Base-by-base conservation (phyloP, 1,140 invertebrate species). In the Bradysia coprophila region DNA sequence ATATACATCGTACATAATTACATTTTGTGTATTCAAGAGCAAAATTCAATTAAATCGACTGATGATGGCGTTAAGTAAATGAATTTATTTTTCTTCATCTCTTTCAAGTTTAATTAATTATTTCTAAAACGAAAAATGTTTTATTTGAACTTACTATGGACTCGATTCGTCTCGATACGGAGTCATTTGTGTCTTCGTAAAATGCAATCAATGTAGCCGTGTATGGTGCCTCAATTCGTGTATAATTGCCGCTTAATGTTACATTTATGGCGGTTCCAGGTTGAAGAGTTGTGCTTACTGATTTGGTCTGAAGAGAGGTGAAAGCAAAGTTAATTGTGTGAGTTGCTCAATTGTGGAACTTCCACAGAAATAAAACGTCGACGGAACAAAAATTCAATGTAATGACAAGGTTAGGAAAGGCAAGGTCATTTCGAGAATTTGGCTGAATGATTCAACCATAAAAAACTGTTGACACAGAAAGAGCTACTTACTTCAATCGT, bases 261-360 rank as follows among this genome's bases (percentile, higher is more conserved):
- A 85, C 78, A 55, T 86, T 85, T 21, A 82, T 73, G 8, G 72
- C 82, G 0, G 81, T 85, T 24, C 80, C 81, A 4, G 79, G 73
- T 55, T 76, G 71, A 10, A 61, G 45, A 32, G 51, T 58, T 1
- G 54, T 55, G 21, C 51, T 49, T 2, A 61, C 58, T 0, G 52
- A 49, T 38, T 59, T 59, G 22, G 52, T 57, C 8, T 38, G 15
- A 8, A 43, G 3, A n/a, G n/a, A n/a, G n/a, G n/a, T n/a, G n/a
- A n/a, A n/a, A n/a, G n/a, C n/a, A n/a, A n/a, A n/a, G n/a, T n/a
- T n/a, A n/a, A n/a, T n/a, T n/a, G n/a, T n/a, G n/a, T n/a, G n/a
- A n/a, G n/a, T n/a, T n/a, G n/a, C n/a, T n/a, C n/a, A n/a, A n/a
- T n/a, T n/a, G n/a, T n/a, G n/a, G n/a, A n/a, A n/a, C n/a, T n/a